phyloP scores from a whole-genome alignment of 2,888 invertebrate genomes.

The Heliconius ethilla region DNA sequence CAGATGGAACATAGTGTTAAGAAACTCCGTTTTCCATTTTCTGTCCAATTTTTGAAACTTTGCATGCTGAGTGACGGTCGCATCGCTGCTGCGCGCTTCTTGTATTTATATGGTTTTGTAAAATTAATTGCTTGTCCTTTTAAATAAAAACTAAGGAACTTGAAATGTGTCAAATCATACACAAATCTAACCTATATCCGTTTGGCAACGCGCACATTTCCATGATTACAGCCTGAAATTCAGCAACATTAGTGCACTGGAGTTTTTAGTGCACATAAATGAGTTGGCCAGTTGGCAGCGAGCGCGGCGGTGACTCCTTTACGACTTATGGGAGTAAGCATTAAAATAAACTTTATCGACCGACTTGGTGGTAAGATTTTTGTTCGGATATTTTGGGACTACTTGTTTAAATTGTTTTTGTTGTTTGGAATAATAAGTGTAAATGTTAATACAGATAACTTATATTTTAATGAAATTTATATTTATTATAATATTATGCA shows the following conservation, averaged over 20 bases:
- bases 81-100: too few species aligned
- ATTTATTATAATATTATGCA: too few species aligned
- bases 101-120: too few species aligned
- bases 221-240: constrained; percentile 10
- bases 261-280: constrained; percentile 50
- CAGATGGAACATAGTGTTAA: too few species aligned
- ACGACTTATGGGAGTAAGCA: constrained; percentile 53
- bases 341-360: constrained; percentile 54
- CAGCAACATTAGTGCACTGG: constrained; percentile 19
- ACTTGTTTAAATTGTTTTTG: background rate
- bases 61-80: too few species aligned
- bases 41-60: too few species aligned
- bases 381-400: constrained; percentile 40
- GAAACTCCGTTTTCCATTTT: too few species aligned
- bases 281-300: constrained; percentile 53
- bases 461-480: too few species aligned
- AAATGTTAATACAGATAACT: background rate
- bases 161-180: background rate
- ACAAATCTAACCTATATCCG: background rate
- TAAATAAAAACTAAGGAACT: background rate
- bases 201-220: background rate
- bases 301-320: constrained; percentile 49
- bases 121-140: too few species aligned
- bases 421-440: background rate
- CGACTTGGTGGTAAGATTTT: constrained; percentile 45